Percentiles rank a stretch among this genome's conserved stretches.
Evolutionary conservation across 2,113 vertebrate species (phyloP).

Genomic region (Illadopsis cleaveri): DNA sequence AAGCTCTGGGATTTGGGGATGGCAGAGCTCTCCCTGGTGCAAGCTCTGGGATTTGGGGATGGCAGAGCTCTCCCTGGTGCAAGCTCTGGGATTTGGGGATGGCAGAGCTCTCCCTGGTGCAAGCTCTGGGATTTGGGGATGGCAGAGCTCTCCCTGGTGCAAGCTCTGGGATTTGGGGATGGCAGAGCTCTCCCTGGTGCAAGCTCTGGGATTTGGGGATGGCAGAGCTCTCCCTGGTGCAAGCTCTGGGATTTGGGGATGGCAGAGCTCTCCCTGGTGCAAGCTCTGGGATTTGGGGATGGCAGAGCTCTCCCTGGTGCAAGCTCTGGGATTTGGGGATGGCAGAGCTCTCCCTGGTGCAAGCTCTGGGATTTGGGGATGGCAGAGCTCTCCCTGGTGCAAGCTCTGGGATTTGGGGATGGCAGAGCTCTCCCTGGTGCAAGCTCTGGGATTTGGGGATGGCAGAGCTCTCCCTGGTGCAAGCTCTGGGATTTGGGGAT

Average conservation of each 20-base stretch:
- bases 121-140: too few relatives aligned
- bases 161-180: too few relatives aligned
- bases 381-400: not conserved
- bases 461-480: not conserved
- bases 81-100: too few relatives aligned
- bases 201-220: too few relatives aligned
- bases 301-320: not conserved
- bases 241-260: too few relatives aligned
- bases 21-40: too few relatives aligned
- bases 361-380: fast-evolving
- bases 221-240: too few relatives aligned
- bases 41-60: too few relatives aligned
- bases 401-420: fast-evolving
- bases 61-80: too few relatives aligned
- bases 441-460: not conserved
- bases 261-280: not conserved
- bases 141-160: too few relatives aligned
- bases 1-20: fast-evolving
- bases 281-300: fast-evolving
- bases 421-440: not conserved
- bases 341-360: not conserved
- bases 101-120: too few relatives aligned
- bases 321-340: fast-evolving
- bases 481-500: not conserved
- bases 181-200: too few relatives aligned